Base-by-base conservation (phyloP, 2,888 invertebrate genomes). In the Acanthacorydalis orientalis region DNA sequence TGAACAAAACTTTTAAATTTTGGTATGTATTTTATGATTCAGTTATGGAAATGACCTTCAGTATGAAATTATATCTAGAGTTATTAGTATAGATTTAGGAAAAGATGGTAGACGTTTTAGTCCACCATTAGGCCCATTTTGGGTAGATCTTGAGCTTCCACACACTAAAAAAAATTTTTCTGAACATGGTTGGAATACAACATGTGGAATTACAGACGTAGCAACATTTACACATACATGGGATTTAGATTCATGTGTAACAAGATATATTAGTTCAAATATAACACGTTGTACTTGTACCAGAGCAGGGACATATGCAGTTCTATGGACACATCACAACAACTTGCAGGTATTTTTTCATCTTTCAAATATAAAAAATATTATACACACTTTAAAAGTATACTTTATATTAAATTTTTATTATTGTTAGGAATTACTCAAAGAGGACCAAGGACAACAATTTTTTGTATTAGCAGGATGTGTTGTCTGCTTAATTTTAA, bases 31-130 rank as follows among this genome's bases (percentile, higher is more conserved):
- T 23, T n/a, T 23, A 47, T 49, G 31, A 60, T 57, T 6, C 60
- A 81, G 80, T 59, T 75, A 74, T 55, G 78, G 78, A 1, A 72
- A 72, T n/a, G 79, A 80, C 59, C 64, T 78, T 57, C 77, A 80
- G 60, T 80, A 78, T 62, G 71, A 72, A 55, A 67, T 80, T 46
- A 72, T 77, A 48, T 81, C 83, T 1, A 62, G 1, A 65, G 14
- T 47, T 15, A 34, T 43, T 34, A 47, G 39, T 31, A 42, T 47
- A 15, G 51, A 48, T 50, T 49, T 41, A 34, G 49, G 44, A 67
- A 42, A 67, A 66, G 4, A 53, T 70, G 31, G 57, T 68, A 9
- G 68, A 68, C 49, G 58, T 53, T 69, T 69, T 61, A 23, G 65
- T 68, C 33, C 65, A 66, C 53, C 57, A 68, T 48, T 62, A 64